Evolutionary conservation across 37 sponge, comb jelly and placozoan species (phyloP).

Genomic region (Amphimedon queenslandica): DNA sequence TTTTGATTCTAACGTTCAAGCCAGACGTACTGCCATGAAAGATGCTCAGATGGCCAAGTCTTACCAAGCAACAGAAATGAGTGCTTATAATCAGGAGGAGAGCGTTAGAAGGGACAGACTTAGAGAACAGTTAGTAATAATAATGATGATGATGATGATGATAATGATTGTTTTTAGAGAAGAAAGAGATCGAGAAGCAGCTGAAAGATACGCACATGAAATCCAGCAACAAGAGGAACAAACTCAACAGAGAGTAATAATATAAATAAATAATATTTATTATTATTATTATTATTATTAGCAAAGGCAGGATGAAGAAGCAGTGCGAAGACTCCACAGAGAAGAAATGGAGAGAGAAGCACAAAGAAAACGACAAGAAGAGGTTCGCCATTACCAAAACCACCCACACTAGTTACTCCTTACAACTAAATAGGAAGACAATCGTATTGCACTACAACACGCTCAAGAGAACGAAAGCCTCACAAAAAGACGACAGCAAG

Average conservation of each 20-base stretch:
- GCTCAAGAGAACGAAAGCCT: background rate
- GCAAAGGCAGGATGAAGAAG: background rate
- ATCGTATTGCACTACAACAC: background rate
- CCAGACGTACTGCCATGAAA: conserved; percentile 31
- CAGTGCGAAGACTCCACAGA: background rate
- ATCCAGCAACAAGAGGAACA: background rate
- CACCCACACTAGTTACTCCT: background rate
- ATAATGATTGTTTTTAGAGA: background rate
- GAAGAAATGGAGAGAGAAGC: conserved; percentile 10
- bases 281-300: conserved; percentile 2
- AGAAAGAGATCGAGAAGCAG: background rate
- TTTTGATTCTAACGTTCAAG: conserved; percentile 9
- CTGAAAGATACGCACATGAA: background rate
- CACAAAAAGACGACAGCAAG: background rate
- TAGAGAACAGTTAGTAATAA: background rate
- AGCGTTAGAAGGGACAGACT: background rate
- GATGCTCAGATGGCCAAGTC: conserved; percentile 47
- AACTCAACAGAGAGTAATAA: background rate
- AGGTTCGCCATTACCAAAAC: background rate
- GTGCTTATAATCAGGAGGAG: background rate
- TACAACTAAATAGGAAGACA: background rate
- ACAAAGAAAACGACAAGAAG: background rate
- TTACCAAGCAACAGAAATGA: conserved; percentile 13
- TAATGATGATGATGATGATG: background rate
- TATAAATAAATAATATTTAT: background rate